These are phyloP conservation scores for Piaya cayana DNA, from an alignment of 2,113 vertebrate species.

Conservation along the genomic window DNA sequence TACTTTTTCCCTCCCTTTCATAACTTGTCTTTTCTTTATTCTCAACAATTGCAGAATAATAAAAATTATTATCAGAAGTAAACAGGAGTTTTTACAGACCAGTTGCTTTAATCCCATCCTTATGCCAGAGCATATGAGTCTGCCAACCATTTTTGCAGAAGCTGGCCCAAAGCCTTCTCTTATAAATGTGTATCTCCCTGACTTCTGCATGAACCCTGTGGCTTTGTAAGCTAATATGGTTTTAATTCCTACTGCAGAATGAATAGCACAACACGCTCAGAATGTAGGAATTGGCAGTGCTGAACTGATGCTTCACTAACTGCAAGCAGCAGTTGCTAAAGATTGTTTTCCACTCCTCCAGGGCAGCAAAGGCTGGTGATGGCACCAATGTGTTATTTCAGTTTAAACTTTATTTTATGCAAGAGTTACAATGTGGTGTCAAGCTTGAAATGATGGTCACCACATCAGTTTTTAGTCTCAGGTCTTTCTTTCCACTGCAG, in stretches of 20 bases:
- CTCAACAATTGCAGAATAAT: neutral
- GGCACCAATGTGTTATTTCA: fast-evolving
- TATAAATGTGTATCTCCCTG: neutral
- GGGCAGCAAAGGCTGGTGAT: neutral
- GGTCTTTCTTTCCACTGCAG: neutral
- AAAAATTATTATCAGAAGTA: neutral
- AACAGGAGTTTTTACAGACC: neutral
- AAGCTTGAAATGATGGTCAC: neutral
- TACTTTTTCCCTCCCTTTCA: neutral
- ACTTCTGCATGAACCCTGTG: neutral
- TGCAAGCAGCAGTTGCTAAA: neutral
- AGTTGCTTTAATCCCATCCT: neutral
- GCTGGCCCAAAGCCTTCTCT: neutral
- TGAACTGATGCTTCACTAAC: neutral
- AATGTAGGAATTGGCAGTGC: neutral
- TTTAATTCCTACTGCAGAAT: neutral
- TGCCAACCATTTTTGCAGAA: neutral
- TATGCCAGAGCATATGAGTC: neutral
- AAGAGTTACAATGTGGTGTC: neutral
- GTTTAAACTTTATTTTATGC: neutral
- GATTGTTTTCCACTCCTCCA: too few species aligned
- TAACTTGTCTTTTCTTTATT: neutral
- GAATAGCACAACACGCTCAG: neutral
- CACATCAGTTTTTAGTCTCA: neutral
- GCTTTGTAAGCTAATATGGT: neutral